Conservation (phyloP, 2,888 invertebrate genomes). For the Nipponacmea schrenckii region DNA sequence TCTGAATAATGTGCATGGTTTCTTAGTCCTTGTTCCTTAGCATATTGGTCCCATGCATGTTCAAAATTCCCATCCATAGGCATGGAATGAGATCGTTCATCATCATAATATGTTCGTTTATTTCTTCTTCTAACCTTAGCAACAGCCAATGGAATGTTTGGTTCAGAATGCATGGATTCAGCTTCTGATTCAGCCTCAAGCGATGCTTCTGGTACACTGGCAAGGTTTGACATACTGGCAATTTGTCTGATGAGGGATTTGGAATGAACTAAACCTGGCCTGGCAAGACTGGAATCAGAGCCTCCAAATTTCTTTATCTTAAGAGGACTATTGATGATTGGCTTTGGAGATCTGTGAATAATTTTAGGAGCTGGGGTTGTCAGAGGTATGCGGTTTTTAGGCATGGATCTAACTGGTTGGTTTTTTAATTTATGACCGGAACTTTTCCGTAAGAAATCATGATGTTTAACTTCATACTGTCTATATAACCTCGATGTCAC, state of each 20-base stretch:
- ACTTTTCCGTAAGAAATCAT: not conserved
- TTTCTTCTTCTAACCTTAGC: constrained; percentile 41
- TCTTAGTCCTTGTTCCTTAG: constrained; percentile 10
- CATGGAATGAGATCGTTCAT: constrained; percentile 49
- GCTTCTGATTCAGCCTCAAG: constrained; percentile 42
- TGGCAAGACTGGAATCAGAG: constrained; percentile 23
- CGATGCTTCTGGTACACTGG: constrained; percentile 57
- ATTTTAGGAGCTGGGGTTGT: not conserved
- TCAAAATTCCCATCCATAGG: constrained; percentile 48
- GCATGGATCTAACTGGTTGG: not conserved
- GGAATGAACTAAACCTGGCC: constrained; percentile 6
- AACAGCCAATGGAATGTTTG: constrained; percentile 27
- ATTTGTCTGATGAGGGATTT: constrained; percentile 38
- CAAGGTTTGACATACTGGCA: constrained; percentile 51
- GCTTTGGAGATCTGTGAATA: constrained; percentile 14
- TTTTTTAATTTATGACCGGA: not conserved
- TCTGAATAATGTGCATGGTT: not conserved
- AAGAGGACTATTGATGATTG: constrained; percentile 2
- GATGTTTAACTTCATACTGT: constrained; percentile 23
- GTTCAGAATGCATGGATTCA: constrained; percentile 25
- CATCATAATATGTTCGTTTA: constrained; percentile 39
- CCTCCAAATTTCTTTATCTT: constrained; percentile 18
- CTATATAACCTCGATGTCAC: constrained; percentile 51
- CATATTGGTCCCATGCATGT: constrained; percentile 44
- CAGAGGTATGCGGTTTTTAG: constrained; percentile 19